These are phyloP conservation scores for Eidolon helvum DNA, from an alignment of 2,113 vertebrate genomes.

Conservation along the genomic window DNA sequence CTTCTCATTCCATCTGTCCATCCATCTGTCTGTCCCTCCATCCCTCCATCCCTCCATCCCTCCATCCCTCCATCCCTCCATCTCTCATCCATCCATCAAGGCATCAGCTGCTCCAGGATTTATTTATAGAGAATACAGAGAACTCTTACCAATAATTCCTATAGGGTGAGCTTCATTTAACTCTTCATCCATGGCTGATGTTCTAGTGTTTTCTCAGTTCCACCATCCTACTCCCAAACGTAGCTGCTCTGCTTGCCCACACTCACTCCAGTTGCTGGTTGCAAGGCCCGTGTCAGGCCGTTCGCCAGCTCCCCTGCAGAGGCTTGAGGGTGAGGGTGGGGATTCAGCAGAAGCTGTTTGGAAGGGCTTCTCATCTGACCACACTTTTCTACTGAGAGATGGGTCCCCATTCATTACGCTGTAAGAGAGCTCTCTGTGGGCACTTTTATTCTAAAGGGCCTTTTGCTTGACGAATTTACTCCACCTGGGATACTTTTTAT, in stretches of 20 bases:
- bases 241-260: accelerated
- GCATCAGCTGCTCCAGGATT: not conserved
- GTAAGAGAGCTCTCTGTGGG: not conserved
- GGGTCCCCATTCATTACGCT: not conserved
- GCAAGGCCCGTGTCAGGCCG: not conserved
- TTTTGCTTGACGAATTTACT: not conserved
- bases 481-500: not conserved
- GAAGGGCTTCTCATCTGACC: not conserved
- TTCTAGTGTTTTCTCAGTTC: not conserved
- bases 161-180: not conserved
- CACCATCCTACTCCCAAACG: not conserved
- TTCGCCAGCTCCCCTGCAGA: not conserved
- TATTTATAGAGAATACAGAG: not conserved
- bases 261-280: not conserved
- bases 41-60: not conserved
- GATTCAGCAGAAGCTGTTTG: not conserved
- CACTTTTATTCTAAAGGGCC: not conserved
- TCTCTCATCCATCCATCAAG: not conserved
- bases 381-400: not conserved
- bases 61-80: not conserved
- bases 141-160: not conserved
- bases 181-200: not conserved
- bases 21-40: too few species aligned
- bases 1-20: not conserved
- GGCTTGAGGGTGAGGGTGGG: not conserved